A percentile compares a stretch with the other conserved stretches of the same genome.
Evolutionary conservation across 2,888 invertebrate species (phyloP).

Genomic region (Sepiola atlantica): DNA sequence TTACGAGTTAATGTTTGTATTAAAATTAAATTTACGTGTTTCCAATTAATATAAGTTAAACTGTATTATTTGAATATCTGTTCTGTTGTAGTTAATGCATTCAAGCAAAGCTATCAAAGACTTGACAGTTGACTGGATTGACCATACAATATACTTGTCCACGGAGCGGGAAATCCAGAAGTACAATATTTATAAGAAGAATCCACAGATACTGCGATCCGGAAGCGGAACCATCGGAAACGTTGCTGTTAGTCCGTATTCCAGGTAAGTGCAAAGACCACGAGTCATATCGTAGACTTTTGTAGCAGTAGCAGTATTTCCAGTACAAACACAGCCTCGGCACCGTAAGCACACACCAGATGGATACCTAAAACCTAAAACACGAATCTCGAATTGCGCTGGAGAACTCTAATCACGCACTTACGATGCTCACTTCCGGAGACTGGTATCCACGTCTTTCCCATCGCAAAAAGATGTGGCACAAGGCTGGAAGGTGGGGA

Average conservation of each 20-base stretch:
- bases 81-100: conserved; percentile 58
- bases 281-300: too few relatives aligned
- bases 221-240: conserved; percentile 78
- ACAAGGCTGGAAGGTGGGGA: too few relatives aligned
- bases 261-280: conserved; percentile 77
- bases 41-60: not conserved
- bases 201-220: not conserved
- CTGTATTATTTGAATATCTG: not conserved
- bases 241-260: conserved; percentile 84
- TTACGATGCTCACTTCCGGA: too few relatives aligned
- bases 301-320: too few relatives aligned
- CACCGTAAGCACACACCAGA: too few relatives aligned
- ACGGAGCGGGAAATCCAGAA: conserved; percentile 74
- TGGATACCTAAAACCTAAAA: too few relatives aligned
- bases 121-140: conserved; percentile 90
- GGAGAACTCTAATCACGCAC: too few relatives aligned
- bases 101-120: conserved; percentile 78
- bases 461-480: not conserved
- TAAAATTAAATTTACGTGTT: too few relatives aligned
- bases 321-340: too few relatives aligned
- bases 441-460: too few relatives aligned
- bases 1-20: too few relatives aligned
- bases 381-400: too few relatives aligned
- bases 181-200: conserved; percentile 66
- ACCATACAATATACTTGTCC: conserved; percentile 87